phyloP scores from a whole-genome alignment of 2,797 vertebrate genomes.

The Alauda arvensis region DNA sequence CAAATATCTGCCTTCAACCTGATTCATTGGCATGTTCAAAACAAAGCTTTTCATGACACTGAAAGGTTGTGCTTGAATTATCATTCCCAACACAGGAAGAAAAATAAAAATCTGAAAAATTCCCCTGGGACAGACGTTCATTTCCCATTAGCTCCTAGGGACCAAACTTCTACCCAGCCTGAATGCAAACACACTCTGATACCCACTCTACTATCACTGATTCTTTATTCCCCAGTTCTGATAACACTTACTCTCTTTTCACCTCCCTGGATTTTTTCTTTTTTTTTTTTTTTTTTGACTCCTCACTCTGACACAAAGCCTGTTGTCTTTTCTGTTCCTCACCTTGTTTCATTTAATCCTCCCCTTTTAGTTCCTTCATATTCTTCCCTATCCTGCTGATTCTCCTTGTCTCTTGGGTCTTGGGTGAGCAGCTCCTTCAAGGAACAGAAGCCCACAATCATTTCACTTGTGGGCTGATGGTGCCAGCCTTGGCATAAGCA shows the following conservation, averaged over 20 bases:
- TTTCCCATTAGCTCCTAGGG: not conserved
- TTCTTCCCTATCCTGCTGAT: not conserved
- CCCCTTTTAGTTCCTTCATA: not conserved
- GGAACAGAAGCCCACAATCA: not conserved
- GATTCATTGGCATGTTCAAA: not conserved
- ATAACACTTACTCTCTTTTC: not conserved
- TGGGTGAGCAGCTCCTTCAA: not conserved
- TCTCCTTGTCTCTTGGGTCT: not conserved
- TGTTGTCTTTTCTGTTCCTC: not conserved
- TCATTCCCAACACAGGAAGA: not conserved
- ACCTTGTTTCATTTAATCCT: not conserved
- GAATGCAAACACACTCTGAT: not conserved
- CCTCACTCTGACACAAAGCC: not conserved
- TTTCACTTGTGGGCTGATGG: not conserved
- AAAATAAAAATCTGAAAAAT: not conserved
- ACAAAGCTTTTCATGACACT: not conserved
- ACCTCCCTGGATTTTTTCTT: not conserved
- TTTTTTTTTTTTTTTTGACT: not conserved
- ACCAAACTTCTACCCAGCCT: not conserved
- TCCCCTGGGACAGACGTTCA: not conserved
- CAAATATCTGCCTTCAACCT: not conserved
- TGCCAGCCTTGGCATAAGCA: not conserved
- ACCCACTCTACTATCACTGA: not conserved
- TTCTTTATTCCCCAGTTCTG: not conserved
- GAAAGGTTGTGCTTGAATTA: not conserved